Evolutionary conservation across 2,888 invertebrate genomes (phyloP).

Genomic region (Nycteola revayana): DNA sequence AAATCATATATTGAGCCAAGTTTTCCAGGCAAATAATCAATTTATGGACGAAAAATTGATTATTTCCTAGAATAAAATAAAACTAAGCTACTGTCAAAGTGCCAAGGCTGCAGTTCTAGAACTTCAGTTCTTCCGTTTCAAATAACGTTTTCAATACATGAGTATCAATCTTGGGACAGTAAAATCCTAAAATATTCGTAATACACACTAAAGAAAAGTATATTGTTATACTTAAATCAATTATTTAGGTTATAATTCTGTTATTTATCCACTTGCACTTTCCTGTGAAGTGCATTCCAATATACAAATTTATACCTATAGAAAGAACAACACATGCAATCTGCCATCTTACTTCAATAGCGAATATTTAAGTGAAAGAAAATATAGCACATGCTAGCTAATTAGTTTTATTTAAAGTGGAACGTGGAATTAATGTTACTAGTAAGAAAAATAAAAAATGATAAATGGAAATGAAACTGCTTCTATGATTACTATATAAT

Average conservation of each 20-base stretch:
- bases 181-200: too few relatives aligned
- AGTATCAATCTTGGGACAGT: too few relatives aligned
- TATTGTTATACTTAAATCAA: too few relatives aligned
- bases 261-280: constrained; percentile 37
- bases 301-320: not conserved
- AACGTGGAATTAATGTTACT: too few relatives aligned
- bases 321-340: constrained; percentile 8
- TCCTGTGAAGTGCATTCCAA: constrained; percentile 23
- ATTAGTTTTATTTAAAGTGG: too few relatives aligned
- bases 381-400: too few relatives aligned
- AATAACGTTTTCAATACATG: too few relatives aligned
- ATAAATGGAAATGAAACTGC: too few relatives aligned
- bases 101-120: constrained; percentile 35
- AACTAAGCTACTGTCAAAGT: constrained; percentile 41
- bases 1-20: constrained; percentile 1
- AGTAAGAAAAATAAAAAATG: too few relatives aligned
- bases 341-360: constrained; percentile 7
- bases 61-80: constrained; percentile 19
- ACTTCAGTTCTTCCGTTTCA: not conserved
- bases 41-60: constrained; percentile 8
- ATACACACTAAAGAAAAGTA: too few relatives aligned
- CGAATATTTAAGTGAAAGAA: too few relatives aligned
- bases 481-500: too few relatives aligned
- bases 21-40: constrained; percentile 1
- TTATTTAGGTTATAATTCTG: constrained; percentile 28